phyloP scores from a whole-genome alignment of 2,888 invertebrate species.

The Brachylomia viminalis region DNA sequence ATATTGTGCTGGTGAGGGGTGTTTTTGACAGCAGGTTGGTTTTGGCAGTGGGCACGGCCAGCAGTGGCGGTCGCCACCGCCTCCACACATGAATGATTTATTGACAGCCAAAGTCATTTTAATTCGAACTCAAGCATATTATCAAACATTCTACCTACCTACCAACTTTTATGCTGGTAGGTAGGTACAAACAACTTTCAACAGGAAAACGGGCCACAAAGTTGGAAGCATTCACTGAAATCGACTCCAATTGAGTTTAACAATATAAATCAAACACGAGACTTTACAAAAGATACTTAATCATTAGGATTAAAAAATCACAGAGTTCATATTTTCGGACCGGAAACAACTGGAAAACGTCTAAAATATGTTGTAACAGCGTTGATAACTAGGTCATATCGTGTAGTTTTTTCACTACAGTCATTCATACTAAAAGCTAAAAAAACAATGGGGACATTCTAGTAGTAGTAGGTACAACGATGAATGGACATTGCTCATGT shows the following conservation, averaged over 20 bases:
- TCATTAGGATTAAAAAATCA: not conserved
- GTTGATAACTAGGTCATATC: conserved; percentile 13
- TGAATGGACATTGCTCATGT: conserved; percentile 11
- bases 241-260: too few relatives aligned
- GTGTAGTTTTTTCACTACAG: not conserved
- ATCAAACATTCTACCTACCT: not conserved
- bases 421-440: conserved; percentile 15
- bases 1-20: too few relatives aligned
- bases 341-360: not conserved
- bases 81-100: too few relatives aligned
- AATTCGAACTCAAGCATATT: not conserved
- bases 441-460: not conserved
- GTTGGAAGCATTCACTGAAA: too few relatives aligned
- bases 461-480: not conserved
- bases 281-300: not conserved
- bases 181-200: not conserved
- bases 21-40: too few relatives aligned
- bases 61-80: too few relatives aligned
- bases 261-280: not conserved
- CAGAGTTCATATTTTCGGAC: not conserved
- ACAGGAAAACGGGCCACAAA: not conserved
- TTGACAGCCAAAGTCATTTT: not conserved
- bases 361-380: not conserved
- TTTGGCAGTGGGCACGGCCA: too few relatives aligned
- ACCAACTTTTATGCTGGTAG: not conserved